phyloP scores from a whole-genome alignment of 2,797 vertebrate genomes.

The Hippoglossus hippoglossus region DNA sequence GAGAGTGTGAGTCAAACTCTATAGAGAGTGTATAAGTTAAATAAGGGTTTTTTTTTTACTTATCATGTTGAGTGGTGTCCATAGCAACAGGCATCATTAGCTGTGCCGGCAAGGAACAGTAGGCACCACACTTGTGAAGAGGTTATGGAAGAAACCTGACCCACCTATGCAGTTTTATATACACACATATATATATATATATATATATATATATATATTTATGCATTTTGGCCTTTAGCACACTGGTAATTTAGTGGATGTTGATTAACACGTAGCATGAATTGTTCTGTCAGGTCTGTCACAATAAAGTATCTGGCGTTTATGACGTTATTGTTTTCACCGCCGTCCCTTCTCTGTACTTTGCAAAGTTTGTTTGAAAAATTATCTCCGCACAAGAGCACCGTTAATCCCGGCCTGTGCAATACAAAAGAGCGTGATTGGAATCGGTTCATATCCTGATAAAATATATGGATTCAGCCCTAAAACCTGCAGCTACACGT shows the following conservation, averaged over 20 bases:
- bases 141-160: conserved; percentile 10
- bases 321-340: conserved; percentile 1
- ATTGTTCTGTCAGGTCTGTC: not conserved
- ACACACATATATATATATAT: not conserved
- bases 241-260: not conserved
- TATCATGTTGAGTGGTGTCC: conserved; percentile 34
- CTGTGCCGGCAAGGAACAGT: conserved; percentile 6
- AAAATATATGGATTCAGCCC: not conserved
- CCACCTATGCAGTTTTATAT: not conserved
- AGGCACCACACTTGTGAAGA: conserved; percentile 4
- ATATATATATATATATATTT: not conserved
- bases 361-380: conserved; percentile 30
- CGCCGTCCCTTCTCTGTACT: not conserved
- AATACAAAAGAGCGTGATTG: conserved; percentile 9
- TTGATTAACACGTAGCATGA: not conserved
- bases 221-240: not conserved
- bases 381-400: not conserved
- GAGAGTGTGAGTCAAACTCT: not conserved
- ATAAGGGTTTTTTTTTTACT: conserved; percentile 35
- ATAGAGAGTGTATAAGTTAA: conserved; percentile 4
- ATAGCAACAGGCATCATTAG: conserved; percentile 47
- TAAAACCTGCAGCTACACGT: not conserved
- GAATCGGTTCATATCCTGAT: conserved; percentile 5
- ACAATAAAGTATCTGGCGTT: no score
- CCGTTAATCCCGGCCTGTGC: not conserved